Percentiles rank a stretch among this genome's conserved stretches.
Conservation (phyloP, 2,888 invertebrate genomes). For the Galerucella nymphaeae region DNA sequence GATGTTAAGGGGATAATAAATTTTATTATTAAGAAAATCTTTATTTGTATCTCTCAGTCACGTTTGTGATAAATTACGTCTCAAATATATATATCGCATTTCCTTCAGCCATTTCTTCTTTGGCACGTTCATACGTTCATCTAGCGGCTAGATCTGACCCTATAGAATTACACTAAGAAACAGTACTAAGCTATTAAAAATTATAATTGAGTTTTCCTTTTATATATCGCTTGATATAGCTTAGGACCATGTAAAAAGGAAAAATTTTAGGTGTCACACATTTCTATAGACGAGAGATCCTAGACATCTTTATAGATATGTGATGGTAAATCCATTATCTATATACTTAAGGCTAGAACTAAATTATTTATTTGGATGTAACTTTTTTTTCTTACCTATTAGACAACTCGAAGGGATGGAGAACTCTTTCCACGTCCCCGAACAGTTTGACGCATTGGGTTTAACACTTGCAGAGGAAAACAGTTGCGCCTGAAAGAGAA, state of each 20-base stretch:
- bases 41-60: conserved; percentile 47
- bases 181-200: neutral
- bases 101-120: conserved; percentile 42
- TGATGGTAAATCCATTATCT: neutral
- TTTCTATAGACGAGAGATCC: neutral
- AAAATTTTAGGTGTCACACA: too few relatives aligned
- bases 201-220: neutral
- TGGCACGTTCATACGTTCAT: conserved; percentile 37
- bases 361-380: conserved; percentile 12
- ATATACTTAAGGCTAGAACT: neutral
- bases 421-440: conserved; percentile 73
- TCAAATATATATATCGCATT: conserved; percentile 41
- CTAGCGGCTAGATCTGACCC: conserved; percentile 14
- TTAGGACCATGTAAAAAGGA: too few relatives aligned
- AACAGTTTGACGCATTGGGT: conserved; percentile 75
- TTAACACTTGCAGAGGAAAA: conserved; percentile 63
- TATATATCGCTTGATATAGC: neutral
- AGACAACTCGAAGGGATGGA: conserved; percentile 74
- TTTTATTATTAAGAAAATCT: conserved; percentile 48
- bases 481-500: conserved; percentile 68
- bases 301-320: too few relatives aligned
- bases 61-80: conserved; percentile 47
- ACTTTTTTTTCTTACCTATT: conserved; percentile 64
- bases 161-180: conserved; percentile 16
- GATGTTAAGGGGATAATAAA: conserved; percentile 44